Evolutionary conservation across 53 echinoderm and acorn worm species (phyloP).

Genomic region (Holothuria leucospilota): DNA sequence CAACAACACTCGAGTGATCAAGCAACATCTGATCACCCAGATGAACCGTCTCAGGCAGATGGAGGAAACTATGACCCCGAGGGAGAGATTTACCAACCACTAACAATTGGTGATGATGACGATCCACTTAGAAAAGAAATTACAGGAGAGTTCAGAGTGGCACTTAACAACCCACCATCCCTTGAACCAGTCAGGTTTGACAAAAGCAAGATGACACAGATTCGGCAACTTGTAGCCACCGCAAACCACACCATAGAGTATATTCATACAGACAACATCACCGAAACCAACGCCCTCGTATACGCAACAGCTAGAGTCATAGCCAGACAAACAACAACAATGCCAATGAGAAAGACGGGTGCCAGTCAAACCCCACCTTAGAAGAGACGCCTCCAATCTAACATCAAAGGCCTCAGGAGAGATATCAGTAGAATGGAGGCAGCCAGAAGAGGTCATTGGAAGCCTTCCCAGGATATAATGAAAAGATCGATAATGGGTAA

Average conservation of each 20-base stretch:
- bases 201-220: slow-evolving; percentile 1
- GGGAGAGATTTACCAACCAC: too few species aligned
- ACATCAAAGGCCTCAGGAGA: not conserved
- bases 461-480: not conserved
- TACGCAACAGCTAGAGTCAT: too few species aligned
- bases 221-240: not conserved
- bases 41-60: too few species aligned
- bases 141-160: not conserved
- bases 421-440: not conserved
- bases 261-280: too few species aligned
- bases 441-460: not conserved
- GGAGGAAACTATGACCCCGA: too few species aligned
- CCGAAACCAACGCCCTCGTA: too few species aligned
- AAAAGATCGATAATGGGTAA: not conserved
- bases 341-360: not conserved
- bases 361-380: not conserved
- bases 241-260: not conserved
- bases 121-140: not conserved
- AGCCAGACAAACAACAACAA: too few species aligned
- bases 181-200: not conserved
- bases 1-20: too few species aligned
- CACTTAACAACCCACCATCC: not conserved
- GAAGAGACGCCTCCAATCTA: not conserved
- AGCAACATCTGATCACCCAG: too few species aligned
- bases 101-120: not conserved